Evolutionary conservation across 2,888 invertebrate species (phyloP), one percentile per base, ranked within the genome.

Genomic region (Argyresthia albistria): DNA sequence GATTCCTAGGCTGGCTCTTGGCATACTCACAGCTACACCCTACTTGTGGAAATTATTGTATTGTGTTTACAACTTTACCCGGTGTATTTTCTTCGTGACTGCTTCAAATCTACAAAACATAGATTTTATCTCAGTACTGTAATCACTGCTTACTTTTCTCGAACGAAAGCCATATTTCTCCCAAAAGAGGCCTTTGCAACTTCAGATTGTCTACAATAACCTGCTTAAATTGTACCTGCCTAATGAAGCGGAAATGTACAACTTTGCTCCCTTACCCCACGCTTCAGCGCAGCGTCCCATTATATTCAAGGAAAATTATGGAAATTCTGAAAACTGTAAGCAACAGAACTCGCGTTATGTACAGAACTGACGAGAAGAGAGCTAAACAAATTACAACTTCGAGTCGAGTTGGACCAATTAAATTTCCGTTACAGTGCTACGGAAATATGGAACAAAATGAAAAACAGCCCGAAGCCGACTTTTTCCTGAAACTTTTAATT

Each of bases 361-460:
- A 75, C 77, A 80, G 74, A 25, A 79, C 75, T 76, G 76, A 78
- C 67, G 60, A 63, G 64, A 76, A 74, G 69, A 76, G 73, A 63
- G 73, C 63, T 70, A 79, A 86, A 83, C 82, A 81, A 84, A 84
- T 83, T 83, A 84, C 75, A 86, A 84, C 78, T 84, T 80, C 61
- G 73, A 73, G 65, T 73, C 62, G 76, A 83, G 81, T 82, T 75
- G 73, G 72, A 80, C 84, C 83, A 84, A 87, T 86, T 86, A 86
- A 80, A 82, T 83, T 84, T 80, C 79, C 76, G 83, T 82, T 83
- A 84, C 82, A 78, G 64, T 60, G 69, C 75, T 70, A 66, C 73
- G 76, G 70, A 80, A 86, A 83, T 83, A 84, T 84, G 79, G 74
- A 83, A 82, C 79, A 80, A 84, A 84, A 83, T 76, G 79, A 76